These are phyloP conservation scores for Phrynocephalus vlangalii DNA, from an alignment of 2,797 vertebrate species.

Conservation along the genomic window DNA sequence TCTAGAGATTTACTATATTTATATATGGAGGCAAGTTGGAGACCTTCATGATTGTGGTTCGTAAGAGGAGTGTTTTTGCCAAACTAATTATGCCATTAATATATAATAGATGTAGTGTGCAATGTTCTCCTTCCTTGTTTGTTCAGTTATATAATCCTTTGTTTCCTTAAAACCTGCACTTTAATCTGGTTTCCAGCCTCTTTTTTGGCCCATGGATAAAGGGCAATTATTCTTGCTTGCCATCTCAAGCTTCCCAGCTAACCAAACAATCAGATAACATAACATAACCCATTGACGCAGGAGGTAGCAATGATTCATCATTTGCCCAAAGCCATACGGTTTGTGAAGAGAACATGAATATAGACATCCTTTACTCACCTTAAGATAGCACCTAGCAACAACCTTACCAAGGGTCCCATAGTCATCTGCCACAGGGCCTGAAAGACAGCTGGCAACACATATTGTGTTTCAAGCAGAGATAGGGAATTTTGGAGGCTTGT, in stretches of 20 bases:
- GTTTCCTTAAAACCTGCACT: slow-evolving; percentile 34
- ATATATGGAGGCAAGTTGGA: slow-evolving; percentile 40
- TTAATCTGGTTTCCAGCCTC: slow-evolving; percentile 35
- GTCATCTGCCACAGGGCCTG: not conserved
- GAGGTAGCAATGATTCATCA: slow-evolving; percentile 42
- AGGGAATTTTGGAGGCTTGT: too few species aligned
- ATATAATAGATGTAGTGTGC: slow-evolving; percentile 8
- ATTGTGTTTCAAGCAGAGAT: not conserved
- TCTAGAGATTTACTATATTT: slow-evolving; percentile 37
- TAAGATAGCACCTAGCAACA: not conserved
- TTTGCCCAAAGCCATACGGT: slow-evolving; percentile 28
- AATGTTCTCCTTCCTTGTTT: slow-evolving; percentile 61
- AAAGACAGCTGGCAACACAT: not conserved
- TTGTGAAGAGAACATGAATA: slow-evolving; percentile 35
- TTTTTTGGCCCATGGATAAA: slow-evolving; percentile 1
- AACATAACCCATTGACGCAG: slow-evolving; percentile 48
- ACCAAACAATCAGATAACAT: slow-evolving; percentile 43
- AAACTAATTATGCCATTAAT: slow-evolving; percentile 49
- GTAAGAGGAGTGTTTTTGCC: slow-evolving; percentile 38
- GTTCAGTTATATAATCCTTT: slow-evolving; percentile 39
- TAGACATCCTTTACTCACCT: not conserved
- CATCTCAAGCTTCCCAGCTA: slow-evolving; percentile 43
- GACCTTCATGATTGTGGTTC: slow-evolving; percentile 27
- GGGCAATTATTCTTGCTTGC: slow-evolving; percentile 50
- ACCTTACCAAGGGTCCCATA: not conserved